These are phyloP conservation scores for Choristoneura fumiferana DNA, from an alignment of 1,140 invertebrate genomes.

Conservation along the genomic window DNA sequence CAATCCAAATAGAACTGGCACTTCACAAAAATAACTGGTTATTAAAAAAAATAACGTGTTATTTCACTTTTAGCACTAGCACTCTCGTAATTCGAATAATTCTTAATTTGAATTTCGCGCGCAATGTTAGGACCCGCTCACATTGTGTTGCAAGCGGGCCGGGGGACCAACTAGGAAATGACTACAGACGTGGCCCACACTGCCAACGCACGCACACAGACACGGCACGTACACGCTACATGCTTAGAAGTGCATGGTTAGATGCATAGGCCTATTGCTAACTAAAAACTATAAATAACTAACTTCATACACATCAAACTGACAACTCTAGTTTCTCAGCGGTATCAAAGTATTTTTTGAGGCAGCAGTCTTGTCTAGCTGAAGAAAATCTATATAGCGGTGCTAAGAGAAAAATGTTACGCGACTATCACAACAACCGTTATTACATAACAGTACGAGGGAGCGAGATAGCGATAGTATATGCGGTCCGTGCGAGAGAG, in stretches of 20 bases:
- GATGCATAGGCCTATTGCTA: conserved; percentile 11
- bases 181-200: conserved; percentile 54
- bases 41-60: conserved; percentile 21
- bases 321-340: too few relatives aligned
- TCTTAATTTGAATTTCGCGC: conserved; percentile 49
- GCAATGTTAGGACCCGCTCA: conserved; percentile 70
- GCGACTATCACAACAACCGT: conserved; percentile 68
- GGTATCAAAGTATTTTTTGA: too few relatives aligned
- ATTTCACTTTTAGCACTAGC: conserved; percentile 43
- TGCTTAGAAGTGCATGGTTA: conserved; percentile 4
- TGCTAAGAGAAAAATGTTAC: conserved; percentile 68
- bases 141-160: conserved; percentile 73
- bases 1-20: conserved; percentile 16
- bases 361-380: conserved; percentile 20
- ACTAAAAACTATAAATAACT: conserved; percentile 9
- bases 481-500: conserved; percentile 43
- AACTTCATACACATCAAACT: neutral
- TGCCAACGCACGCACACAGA: conserved; percentile 43
- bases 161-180: conserved; percentile 72
- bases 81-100: conserved; percentile 40
- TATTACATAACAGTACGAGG: conserved; percentile 71
- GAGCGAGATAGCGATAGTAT: conserved; percentile 42
- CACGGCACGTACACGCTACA: conserved; percentile 35
- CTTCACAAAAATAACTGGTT: conserved; percentile 25
- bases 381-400: conserved; percentile 53